Evolutionary conservation across 2,797 vertebrate genomes (phyloP).

Genomic region (Erpetoichthys calabaricus): DNA sequence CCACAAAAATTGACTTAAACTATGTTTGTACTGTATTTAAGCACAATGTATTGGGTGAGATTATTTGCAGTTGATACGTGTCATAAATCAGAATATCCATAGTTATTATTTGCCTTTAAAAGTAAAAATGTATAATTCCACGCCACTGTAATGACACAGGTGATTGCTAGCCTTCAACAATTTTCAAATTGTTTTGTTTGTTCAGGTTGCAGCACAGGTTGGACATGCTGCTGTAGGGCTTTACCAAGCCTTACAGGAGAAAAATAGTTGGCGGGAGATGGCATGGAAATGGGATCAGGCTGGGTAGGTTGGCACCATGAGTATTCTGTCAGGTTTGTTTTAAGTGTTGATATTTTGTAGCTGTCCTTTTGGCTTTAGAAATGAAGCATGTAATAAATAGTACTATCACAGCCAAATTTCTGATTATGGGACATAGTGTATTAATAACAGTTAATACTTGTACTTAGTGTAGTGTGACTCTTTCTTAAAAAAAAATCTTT

Average conservation of each 20-base stretch:
- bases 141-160: too few relatives aligned
- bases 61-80: not conserved
- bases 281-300: slow-evolving; percentile 63
- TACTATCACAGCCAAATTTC: too few relatives aligned
- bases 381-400: too few relatives aligned
- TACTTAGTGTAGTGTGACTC: too few relatives aligned
- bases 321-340: too few relatives aligned
- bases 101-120: too few relatives aligned
- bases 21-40: not conserved
- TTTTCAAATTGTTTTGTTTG: slow-evolving; percentile 7
- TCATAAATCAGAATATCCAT: too few relatives aligned
- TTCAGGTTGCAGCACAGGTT: slow-evolving; percentile 63
- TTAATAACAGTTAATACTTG: too few relatives aligned
- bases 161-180: not conserved
- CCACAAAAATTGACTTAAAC: not conserved
- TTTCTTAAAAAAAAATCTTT: too few relatives aligned
- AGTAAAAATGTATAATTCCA: too few relatives aligned
- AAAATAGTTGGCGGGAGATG: slow-evolving; percentile 60
- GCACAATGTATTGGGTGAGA: not conserved
- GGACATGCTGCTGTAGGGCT: slow-evolving; percentile 63
- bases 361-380: not conserved
- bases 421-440: too few relatives aligned
- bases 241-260: slow-evolving; percentile 60
- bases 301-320: slow-evolving; percentile 39
- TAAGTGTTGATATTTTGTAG: not conserved